Evolutionary conservation across 23 tunicate species (phyloP).

Genomic region (Ascidia mentula): DNA sequence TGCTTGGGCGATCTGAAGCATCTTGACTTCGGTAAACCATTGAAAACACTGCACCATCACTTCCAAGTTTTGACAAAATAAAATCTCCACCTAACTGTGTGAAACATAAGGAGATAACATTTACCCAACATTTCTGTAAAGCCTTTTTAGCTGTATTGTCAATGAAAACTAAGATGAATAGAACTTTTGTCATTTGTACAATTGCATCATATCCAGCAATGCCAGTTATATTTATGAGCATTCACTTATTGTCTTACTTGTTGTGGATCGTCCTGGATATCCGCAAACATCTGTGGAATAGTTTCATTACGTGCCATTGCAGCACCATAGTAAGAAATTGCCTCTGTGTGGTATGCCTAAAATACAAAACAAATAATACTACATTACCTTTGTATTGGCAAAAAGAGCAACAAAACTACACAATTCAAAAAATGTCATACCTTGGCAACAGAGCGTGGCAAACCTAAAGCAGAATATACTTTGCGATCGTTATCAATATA

Average conservation of each 20-base stretch:
- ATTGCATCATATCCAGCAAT: too few species aligned
- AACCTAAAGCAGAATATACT: slow-evolving; percentile 20
- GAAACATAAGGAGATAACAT: slow-evolving; percentile 10
- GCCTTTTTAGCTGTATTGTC: too few species aligned
- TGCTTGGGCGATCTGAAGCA: slow-evolving; percentile 49
- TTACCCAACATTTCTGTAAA: too few species aligned
- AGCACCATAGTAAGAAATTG: slow-evolving; percentile 51
- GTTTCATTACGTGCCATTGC: slow-evolving; percentile 33
- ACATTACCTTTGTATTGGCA: not conserved
- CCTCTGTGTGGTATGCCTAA: slow-evolving; percentile 34
- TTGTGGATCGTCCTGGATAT: slow-evolving; percentile 56
- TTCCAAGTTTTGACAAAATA: slow-evolving; percentile 1
- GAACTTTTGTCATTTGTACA: too few species aligned
- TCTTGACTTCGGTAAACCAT: slow-evolving; percentile 36
- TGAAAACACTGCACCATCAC: slow-evolving; percentile 20
- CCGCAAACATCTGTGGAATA: slow-evolving; percentile 28
- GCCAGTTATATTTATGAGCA: too few species aligned
- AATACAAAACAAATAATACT: too few species aligned
- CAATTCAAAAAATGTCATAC: not conserved
- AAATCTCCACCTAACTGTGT: slow-evolving; percentile 60
- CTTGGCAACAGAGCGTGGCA: slow-evolving; percentile 49
- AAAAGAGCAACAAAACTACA: not conserved
- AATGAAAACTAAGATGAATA: too few species aligned
- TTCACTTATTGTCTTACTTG: slow-evolving; percentile 37
- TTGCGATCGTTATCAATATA: slow-evolving; percentile 27